Evolutionary conservation across 1,140 invertebrate species (phyloP).

Genomic region (Sinella curviseta): DNA sequence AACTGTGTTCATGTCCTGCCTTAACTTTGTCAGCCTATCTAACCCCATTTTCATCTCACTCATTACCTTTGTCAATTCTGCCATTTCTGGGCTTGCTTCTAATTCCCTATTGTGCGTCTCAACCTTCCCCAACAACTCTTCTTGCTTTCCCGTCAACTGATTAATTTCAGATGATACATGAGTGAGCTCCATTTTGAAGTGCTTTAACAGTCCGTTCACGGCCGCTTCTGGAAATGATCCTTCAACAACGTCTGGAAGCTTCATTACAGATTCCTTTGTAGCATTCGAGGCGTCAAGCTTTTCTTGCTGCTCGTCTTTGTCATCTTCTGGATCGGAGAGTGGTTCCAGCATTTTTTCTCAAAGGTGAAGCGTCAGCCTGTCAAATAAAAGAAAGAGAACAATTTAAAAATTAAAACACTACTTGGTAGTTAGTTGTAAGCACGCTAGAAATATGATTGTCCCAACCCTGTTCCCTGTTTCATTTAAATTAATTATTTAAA

Average conservation of each 20-base stretch:
- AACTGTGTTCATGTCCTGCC: constrained; percentile 39
- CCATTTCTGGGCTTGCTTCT: not conserved
- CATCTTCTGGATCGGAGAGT: constrained; percentile 8
- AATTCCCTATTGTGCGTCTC: constrained; percentile 5
- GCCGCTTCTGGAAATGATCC: constrained; percentile 16
- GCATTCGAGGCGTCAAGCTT: not conserved
- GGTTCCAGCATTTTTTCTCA: not conserved
- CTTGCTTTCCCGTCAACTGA: constrained; percentile 6
- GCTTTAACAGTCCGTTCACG: not conserved
- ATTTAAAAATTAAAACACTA: not conserved
- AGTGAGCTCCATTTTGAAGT: constrained; percentile 28
- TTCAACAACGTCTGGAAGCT: constrained; percentile 15
- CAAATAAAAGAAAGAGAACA: not conserved
- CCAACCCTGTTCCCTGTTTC: too few relatives aligned
- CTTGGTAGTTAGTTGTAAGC: not conserved
- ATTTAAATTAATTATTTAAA: too few relatives aligned
- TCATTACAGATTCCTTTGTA: not conserved
- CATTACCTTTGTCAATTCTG: constrained; percentile 30
- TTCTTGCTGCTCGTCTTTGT: not conserved
- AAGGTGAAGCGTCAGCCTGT: not conserved
- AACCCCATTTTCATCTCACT: constrained; percentile 40
- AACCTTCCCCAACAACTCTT: constrained; percentile 18
- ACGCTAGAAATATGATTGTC: too few relatives aligned
- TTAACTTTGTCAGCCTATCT: constrained; percentile 33
- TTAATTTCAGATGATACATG: constrained; percentile 24